Conservation (phyloP, 2,888 invertebrate species). For the Athrips mouffetella region DNA sequence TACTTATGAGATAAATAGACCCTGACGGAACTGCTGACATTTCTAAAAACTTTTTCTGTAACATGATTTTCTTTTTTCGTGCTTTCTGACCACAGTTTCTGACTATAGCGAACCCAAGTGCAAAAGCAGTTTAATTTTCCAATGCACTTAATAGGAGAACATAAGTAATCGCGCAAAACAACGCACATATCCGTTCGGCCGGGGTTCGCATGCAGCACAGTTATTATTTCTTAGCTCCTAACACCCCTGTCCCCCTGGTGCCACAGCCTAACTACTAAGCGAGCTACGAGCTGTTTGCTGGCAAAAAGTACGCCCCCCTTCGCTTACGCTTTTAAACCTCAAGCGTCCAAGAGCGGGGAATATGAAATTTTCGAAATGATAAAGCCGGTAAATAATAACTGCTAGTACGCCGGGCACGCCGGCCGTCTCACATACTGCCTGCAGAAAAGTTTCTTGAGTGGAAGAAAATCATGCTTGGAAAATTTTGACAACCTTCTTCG, state of each 20-base stretch:
- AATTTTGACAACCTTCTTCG: too few species aligned
- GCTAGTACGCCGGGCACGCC: slow-evolving; percentile 68
- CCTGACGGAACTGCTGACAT: too few species aligned
- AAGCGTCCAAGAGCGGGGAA: slow-evolving; percentile 77
- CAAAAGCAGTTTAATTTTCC: slow-evolving; percentile 14
- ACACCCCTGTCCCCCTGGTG: slow-evolving; percentile 59
- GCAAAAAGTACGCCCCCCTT: slow-evolving; percentile 61
- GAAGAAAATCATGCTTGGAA: neutral
- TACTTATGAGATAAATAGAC: too few species aligned
- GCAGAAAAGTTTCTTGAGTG: slow-evolving; percentile 36
- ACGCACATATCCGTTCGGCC: slow-evolving; percentile 35
- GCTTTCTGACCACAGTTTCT: neutral
- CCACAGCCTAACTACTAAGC: slow-evolving; percentile 57
- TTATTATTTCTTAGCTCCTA: slow-evolving; percentile 72
- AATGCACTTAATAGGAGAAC: slow-evolving; percentile 14
- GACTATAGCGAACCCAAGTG: neutral
- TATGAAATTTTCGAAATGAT: slow-evolving; percentile 79
- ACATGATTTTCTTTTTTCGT: neutral
- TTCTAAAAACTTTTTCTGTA: neutral
- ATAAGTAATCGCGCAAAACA: slow-evolving; percentile 20
- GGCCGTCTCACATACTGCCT: slow-evolving; percentile 56
- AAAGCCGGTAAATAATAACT: slow-evolving; percentile 79
- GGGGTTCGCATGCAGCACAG: slow-evolving; percentile 56
- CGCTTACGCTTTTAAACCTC: slow-evolving; percentile 76
- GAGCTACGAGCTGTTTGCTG: slow-evolving; percentile 21